Base-by-base conservation (phyloP, 1,140 invertebrate genomes). In the Episyrphus balteatus region DNA sequence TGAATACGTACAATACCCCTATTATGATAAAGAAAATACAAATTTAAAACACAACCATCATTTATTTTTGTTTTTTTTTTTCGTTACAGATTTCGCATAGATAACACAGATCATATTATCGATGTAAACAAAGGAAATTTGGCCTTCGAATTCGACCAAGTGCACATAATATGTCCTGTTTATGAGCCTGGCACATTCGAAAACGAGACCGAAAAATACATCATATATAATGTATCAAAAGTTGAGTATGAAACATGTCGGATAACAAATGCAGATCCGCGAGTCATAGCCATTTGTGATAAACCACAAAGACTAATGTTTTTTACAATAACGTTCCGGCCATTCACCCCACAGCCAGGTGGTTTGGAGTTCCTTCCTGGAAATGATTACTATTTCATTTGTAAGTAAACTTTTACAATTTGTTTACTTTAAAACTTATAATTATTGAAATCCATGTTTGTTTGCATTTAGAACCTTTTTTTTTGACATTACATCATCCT, bases 91-190 rank as follows among this genome's bases (percentile, higher is more conserved):
- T 95, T 95, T 75, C 82, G 91, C 68, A 94, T 95, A 80, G 91
- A 95, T 78, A 95, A 95, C 70, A 95, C 91, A 26, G 92, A 95
- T 72, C 91, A 95, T 71, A 92, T 95, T 68, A 93, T 94, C 67
- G 91, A 94, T 71, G 86, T 95, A 51, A 95, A 95, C 75, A 88
- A 91, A 71, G 88, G 88, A 52, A 94, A 93, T 72, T 78, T 86
- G 51, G 84, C 86, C 58, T 92, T 91, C 68, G 90, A 93, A 68
- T 95, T 92, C 71, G 92, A 95, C 66, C 90, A 94, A 74, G 90
- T 93, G 53, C 92, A 94, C 66, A 89, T 95, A 66, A 91, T 94
- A 63, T 95, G 92, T 78, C 91, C 92, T 13, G 86, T 88, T 14
- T 94, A 94, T 62, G 78, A 82, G 34, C 84, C 87, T 19, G 87